Evolutionary conservation across 30 jellyfish, hydroid and myxozoan species (phyloP).

Genomic region (Clytia hemisphaerica): DNA sequence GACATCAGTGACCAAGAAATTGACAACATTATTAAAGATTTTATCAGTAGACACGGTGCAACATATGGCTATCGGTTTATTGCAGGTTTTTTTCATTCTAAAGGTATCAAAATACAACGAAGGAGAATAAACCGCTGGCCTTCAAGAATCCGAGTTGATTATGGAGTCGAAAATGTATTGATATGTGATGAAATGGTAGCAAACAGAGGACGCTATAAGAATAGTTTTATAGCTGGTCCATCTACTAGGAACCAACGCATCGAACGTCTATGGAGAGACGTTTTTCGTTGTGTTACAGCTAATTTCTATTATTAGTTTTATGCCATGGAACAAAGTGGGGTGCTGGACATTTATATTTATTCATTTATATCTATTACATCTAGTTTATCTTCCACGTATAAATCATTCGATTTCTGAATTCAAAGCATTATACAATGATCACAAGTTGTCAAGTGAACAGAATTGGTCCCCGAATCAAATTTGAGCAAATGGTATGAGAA

Average conservation of each 20-base stretch:
- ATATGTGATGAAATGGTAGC: constrained; percentile 39
- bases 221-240: constrained; percentile 29
- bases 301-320: constrained; percentile 25
- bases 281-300: constrained; percentile 28
- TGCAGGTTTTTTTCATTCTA: no score
- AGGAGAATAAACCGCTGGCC: no score
- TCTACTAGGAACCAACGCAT: constrained; percentile 30
- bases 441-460: constrained; percentile 28
- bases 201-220: neutral
- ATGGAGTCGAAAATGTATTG: no score
- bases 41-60: no score
- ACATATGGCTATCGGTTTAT: no score
- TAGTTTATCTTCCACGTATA: constrained; percentile 1
- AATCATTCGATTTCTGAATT: constrained; percentile 17
- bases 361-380: constrained; percentile 19
- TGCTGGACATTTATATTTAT: constrained; percentile 23
- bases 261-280: constrained; percentile 19
- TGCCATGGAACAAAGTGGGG: constrained; percentile 46
- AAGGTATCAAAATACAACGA: no score
- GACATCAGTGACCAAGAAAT: no score
- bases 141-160: constrained; percentile 48
- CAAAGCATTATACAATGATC: constrained; percentile 5
- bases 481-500: constrained; percentile 23
- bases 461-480: constrained; percentile 28
- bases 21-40: no score